Conservation (phyloP, 2,888 invertebrate genomes). For the Limnephilus lunatus region DNA sequence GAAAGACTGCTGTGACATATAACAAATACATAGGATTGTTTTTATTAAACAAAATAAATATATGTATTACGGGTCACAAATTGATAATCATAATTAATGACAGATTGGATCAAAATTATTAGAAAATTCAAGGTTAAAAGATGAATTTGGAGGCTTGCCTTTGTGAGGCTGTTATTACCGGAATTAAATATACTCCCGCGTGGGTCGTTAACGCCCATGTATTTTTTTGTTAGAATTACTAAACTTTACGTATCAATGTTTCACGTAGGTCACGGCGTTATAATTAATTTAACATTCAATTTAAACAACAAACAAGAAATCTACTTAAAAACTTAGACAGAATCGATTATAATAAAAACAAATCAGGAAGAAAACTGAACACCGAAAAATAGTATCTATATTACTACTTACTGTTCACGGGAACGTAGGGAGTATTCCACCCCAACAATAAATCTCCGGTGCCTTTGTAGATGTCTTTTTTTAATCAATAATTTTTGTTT, state of each 20-base stretch:
- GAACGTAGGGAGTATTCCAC: too few species aligned
- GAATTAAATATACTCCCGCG: background rate
- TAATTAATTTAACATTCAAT: background rate
- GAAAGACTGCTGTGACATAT: background rate
- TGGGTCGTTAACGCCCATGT: background rate
- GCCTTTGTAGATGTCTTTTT: too few species aligned
- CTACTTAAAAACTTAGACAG: background rate
- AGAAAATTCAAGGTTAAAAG: background rate
- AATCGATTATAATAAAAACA: background rate
- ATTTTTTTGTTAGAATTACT: background rate
- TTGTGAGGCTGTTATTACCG: background rate
- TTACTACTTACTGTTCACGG: too few species aligned
- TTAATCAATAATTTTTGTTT: too few species aligned
- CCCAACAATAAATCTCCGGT: too few species aligned
- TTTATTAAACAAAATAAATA: background rate
- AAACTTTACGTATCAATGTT: background rate
- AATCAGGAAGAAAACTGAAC: too few species aligned
- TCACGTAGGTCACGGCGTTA: background rate
- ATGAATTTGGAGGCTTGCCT: background rate
- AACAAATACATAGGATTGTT: background rate
- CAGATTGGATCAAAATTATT: background rate
- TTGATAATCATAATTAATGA: background rate
- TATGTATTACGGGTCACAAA: background rate
- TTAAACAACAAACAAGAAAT: background rate
- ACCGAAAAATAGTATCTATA: too few species aligned